phyloP scores from a whole-genome alignment of 2,888 invertebrate species.

The Phyllotreta striolata region DNA sequence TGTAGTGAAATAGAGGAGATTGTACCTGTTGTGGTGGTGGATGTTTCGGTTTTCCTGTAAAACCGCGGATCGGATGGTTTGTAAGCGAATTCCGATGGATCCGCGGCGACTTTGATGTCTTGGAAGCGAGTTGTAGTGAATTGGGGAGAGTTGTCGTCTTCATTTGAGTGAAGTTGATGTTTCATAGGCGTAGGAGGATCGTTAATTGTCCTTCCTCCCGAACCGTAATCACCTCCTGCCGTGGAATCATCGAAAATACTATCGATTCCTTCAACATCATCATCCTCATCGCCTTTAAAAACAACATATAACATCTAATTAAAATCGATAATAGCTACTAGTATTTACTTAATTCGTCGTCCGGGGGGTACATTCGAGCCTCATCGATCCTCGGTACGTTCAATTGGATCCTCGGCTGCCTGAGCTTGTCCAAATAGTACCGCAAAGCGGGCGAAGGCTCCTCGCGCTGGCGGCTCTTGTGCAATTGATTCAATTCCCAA shows the following conservation, averaged over 20 bases:
- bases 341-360: constrained; percentile 42
- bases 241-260: constrained; percentile 29
- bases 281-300: constrained; percentile 32
- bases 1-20: background rate
- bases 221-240: constrained; percentile 8
- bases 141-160: constrained; percentile 23
- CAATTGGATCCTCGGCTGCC: constrained; percentile 21
- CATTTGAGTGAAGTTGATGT: constrained; percentile 21
- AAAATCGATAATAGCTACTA: background rate
- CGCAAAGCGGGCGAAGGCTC: constrained; percentile 33
- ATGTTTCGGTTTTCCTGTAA: constrained; percentile 46
- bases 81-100: constrained; percentile 57
- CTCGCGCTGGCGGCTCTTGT: constrained; percentile 34
- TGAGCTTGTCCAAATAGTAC: constrained; percentile 24
- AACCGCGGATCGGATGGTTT: constrained; percentile 58
- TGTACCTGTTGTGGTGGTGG: constrained; percentile 15
- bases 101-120: constrained; percentile 47
- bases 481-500: constrained; percentile 33
- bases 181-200: background rate
- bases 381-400: constrained; percentile 37
- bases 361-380: constrained; percentile 40
- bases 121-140: constrained; percentile 40
- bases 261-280: constrained; percentile 34
- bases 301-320: background rate
- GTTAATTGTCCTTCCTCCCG: constrained; percentile 14